Evolutionary conservation across 1,140 invertebrate genomes (phyloP).

Genomic region (Heliothis virescens): DNA sequence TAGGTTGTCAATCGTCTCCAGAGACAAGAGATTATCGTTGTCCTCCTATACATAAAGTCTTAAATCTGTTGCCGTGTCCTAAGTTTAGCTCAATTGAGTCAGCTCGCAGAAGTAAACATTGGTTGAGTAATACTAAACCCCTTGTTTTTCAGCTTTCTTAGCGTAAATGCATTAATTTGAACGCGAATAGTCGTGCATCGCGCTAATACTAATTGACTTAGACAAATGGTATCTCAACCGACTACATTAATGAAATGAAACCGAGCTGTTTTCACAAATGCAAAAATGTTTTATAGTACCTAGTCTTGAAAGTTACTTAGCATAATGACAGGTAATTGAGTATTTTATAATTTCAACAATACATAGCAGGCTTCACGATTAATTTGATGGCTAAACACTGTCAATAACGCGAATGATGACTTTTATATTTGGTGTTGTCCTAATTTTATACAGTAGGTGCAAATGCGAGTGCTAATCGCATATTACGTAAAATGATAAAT

Average conservation of each 20-base stretch:
- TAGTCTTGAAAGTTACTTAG: neutral
- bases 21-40: slow-evolving; percentile 40
- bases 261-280: slow-evolving; percentile 37
- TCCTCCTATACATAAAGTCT: slow-evolving; percentile 42
- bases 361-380: neutral
- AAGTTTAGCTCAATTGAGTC: slow-evolving; percentile 57
- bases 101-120: slow-evolving; percentile 56
- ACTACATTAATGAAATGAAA: slow-evolving; percentile 38
- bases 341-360: slow-evolving; percentile 9
- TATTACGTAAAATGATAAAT: slow-evolving; percentile 49
- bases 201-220: slow-evolving; percentile 67
- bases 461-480: slow-evolving; percentile 21
- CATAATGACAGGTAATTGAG: neutral
- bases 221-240: slow-evolving; percentile 58
- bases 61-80: slow-evolving; percentile 42
- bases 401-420: slow-evolving; percentile 24
- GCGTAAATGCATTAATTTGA: slow-evolving; percentile 60
- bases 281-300: neutral
- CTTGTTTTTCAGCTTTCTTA: slow-evolving; percentile 57
- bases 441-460: slow-evolving; percentile 23
- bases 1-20: slow-evolving; percentile 28
- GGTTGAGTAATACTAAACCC: slow-evolving; percentile 58
- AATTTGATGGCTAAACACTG: slow-evolving; percentile 8
- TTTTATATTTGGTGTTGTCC: slow-evolving; percentile 9
- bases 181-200: slow-evolving; percentile 58